Percentiles rank a stretch among this genome's conserved stretches.
phyloP scores from a whole-genome alignment of 2,797 vertebrate species.

The Ceyx erithaca region DNA sequence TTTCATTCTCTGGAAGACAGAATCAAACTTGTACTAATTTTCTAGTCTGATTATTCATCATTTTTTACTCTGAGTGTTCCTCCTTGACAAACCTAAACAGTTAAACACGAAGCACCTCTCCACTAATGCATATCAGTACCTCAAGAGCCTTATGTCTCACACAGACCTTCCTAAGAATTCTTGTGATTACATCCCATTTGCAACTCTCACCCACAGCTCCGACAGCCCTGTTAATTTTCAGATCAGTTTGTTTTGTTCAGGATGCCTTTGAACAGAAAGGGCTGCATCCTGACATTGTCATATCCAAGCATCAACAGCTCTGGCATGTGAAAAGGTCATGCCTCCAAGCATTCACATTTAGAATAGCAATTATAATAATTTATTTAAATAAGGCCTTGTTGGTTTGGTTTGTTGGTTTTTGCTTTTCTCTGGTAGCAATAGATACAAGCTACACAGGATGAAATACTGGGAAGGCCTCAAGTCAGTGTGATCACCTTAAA shows the following conservation, averaged over 20 bases:
- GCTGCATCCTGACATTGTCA: slow-evolving; percentile 52
- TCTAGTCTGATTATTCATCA: not conserved
- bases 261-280: slow-evolving; percentile 19
- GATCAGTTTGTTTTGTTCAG: not conserved
- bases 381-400: slow-evolving; percentile 26
- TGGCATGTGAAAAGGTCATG: slow-evolving; percentile 70
- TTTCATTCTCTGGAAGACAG: not conserved
- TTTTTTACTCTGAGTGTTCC: not conserved
- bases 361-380: slow-evolving; percentile 36
- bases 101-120: not conserved
- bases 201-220: not conserved
- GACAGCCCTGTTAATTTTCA: not conserved
- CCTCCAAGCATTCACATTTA: slow-evolving; percentile 60
- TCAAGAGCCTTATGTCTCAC: not conserved
- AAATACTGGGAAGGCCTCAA: not conserved
- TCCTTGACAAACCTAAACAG: not conserved
- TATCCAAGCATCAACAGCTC: slow-evolving; percentile 21
- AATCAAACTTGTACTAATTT: not conserved
- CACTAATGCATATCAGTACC: not conserved
- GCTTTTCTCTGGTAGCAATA: not conserved
- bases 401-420: no score
- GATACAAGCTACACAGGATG: not conserved
- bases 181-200: not conserved
- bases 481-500: not conserved
- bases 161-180: not conserved